These are phyloP conservation scores for Prenolepis imparis DNA, from an alignment of 2,888 invertebrate genomes.

Conservation along the genomic window DNA sequence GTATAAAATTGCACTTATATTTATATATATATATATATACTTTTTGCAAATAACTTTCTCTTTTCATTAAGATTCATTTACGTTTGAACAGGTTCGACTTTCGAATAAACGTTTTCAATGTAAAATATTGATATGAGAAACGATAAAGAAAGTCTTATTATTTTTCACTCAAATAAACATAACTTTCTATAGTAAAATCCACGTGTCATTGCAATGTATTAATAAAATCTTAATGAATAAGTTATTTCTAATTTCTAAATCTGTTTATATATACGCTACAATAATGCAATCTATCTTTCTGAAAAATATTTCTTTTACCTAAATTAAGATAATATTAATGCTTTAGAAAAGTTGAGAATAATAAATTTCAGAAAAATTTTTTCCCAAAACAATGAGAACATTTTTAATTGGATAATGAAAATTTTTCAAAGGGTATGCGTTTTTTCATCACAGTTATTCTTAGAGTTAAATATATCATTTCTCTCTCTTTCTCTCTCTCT, in stretches of 20 bases:
- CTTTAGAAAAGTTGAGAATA: neutral
- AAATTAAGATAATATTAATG: neutral
- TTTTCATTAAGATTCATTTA: conserved; percentile 24
- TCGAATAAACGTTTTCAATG: neutral
- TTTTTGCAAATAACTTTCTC: conserved; percentile 12
- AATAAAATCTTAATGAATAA: conserved; percentile 24
- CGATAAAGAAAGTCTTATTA: conserved; percentile 31
- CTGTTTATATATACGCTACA: neutral
- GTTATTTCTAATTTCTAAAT: neutral
- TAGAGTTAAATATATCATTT: neutral
- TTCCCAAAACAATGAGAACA: neutral
- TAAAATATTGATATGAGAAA: conserved; percentile 7
- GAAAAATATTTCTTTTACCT: neutral
- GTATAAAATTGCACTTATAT: conserved; percentile 7
- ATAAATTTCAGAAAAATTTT: neutral
- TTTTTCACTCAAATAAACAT: conserved; percentile 32
- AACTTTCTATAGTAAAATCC: conserved; percentile 6
- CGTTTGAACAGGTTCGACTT: too few relatives aligned
- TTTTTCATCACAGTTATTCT: neutral
- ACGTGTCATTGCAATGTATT: conserved; percentile 30
- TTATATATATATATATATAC: neutral
- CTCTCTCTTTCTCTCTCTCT: neutral
- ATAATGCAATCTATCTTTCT: neutral
- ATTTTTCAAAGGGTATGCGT: neutral
- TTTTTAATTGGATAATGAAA: neutral